phyloP scores from a whole-genome alignment of 1,140 invertebrate species.

The Meteorus sp. region DNA sequence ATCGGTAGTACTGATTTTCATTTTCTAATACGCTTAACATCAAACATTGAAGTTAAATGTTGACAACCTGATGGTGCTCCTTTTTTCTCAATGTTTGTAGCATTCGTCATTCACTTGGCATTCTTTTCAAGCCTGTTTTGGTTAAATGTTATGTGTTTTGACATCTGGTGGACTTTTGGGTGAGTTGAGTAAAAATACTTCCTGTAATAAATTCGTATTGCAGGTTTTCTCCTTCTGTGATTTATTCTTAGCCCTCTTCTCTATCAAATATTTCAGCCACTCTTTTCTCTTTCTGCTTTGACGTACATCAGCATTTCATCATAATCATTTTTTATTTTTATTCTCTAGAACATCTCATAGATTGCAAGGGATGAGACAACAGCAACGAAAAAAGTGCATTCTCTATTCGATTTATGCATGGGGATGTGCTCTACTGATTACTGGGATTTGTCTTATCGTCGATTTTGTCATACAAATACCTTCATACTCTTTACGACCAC shows the following conservation, averaged over 20 bases:
- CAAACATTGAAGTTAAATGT: not conserved
- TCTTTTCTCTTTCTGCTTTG: too few relatives aligned
- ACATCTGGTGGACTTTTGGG: constrained; percentile 87
- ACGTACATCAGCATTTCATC: too few relatives aligned
- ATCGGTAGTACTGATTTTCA: constrained; percentile 50
- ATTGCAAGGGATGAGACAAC: constrained; percentile 53
- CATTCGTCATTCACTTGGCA: constrained; percentile 79
- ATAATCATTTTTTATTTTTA: not conserved
- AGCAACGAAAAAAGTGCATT: constrained; percentile 63
- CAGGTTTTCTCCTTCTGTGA: too few relatives aligned
- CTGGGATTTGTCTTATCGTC: constrained; percentile 13
- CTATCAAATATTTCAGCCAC: too few relatives aligned
- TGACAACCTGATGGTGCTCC: not conserved
- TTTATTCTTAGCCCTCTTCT: too few relatives aligned
- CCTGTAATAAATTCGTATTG: too few relatives aligned
- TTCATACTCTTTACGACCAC: constrained; percentile 59
- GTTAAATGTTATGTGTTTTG: constrained; percentile 88
- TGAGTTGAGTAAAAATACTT: too few relatives aligned
- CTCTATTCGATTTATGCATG: constrained; percentile 74
- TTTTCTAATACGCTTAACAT: too few relatives aligned
- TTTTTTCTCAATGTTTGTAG: constrained; percentile 60
- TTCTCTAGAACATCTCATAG: constrained; percentile 53
- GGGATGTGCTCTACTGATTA: constrained; percentile 35
- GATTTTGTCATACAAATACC: constrained; percentile 61
- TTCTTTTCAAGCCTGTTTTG: constrained; percentile 86